phyloP scores from a whole-genome alignment of 2,113 vertebrate species.

The Recurvirostra avosetta region DNA sequence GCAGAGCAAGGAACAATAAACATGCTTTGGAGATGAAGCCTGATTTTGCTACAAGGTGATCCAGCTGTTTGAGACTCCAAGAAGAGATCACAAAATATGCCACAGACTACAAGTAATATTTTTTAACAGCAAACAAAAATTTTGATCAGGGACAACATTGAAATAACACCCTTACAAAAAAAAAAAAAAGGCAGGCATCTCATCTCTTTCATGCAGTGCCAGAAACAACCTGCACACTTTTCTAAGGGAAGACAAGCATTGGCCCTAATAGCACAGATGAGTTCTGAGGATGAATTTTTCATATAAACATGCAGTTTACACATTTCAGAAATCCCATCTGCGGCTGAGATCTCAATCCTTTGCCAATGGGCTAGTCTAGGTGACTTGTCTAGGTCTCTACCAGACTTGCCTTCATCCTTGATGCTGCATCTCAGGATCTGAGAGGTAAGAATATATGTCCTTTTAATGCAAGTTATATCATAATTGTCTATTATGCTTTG shows the following conservation, averaged over 20 bases:
- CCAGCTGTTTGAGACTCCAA: background rate
- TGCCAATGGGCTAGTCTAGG: background rate
- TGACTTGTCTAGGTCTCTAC: background rate
- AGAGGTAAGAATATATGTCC: background rate
- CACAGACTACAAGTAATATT: background rate
- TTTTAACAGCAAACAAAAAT: background rate
- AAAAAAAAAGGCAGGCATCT: background rate
- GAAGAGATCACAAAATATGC: background rate
- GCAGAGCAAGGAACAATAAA: background rate
- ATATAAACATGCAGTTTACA: background rate
- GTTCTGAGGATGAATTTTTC: background rate
- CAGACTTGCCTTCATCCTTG: background rate
- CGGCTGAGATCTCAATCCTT: background rate
- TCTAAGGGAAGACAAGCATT: background rate
- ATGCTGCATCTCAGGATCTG: background rate
- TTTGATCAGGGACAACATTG: background rate
- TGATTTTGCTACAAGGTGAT: background rate
- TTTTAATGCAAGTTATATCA: background rate
- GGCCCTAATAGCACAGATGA: background rate
- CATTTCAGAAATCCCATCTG: background rate
- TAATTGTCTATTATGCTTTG: background rate
- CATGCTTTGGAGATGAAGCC: background rate
- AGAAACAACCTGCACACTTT: background rate
- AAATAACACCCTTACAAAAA: background rate
- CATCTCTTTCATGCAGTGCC: background rate